phyloP scores from a whole-genome alignment of 2,797 vertebrate genomes.

The Gephyroberyx darwinii region DNA sequence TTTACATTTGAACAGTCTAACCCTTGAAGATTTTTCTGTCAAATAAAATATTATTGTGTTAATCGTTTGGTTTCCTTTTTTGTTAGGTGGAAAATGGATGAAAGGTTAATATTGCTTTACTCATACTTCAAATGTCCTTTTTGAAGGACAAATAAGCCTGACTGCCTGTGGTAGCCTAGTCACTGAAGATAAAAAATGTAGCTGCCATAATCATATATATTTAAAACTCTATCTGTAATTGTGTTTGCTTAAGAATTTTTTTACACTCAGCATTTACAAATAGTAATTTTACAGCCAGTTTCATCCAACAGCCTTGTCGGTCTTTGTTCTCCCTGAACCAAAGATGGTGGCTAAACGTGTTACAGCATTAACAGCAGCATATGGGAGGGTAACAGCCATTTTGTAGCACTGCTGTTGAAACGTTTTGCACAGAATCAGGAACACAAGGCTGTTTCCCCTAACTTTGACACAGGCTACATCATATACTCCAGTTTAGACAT shows the following conservation, averaged over 20 bases:
- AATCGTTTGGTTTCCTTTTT: constrained; percentile 4
- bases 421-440: constrained; percentile 22
- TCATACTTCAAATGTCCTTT: neutral
- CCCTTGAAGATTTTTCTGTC: neutral
- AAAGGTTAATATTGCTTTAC: neutral
- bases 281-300: neutral
- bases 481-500: neutral
- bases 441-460: constrained; percentile 16
- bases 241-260: neutral
- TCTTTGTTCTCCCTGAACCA: constrained; percentile 67
- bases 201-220: no score
- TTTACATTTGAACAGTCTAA: neutral
- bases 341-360: constrained; percentile 76
- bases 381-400: constrained; percentile 72
- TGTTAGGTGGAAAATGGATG: neutral
- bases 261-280: neutral
- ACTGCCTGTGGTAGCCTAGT: neutral
- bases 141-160: constrained; percentile 11
- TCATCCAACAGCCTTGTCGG: neutral
- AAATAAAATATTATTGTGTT: constrained; percentile 29
- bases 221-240: neutral
- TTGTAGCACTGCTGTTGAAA: constrained; percentile 68
- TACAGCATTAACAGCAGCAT: constrained; percentile 57
- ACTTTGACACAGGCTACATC: neutral
- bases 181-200: neutral